Percentiles rank a stretch among this genome's conserved stretches.
phyloP scores from a whole-genome alignment of 2,113 vertebrate species.

The Chloroceryle aenea region DNA sequence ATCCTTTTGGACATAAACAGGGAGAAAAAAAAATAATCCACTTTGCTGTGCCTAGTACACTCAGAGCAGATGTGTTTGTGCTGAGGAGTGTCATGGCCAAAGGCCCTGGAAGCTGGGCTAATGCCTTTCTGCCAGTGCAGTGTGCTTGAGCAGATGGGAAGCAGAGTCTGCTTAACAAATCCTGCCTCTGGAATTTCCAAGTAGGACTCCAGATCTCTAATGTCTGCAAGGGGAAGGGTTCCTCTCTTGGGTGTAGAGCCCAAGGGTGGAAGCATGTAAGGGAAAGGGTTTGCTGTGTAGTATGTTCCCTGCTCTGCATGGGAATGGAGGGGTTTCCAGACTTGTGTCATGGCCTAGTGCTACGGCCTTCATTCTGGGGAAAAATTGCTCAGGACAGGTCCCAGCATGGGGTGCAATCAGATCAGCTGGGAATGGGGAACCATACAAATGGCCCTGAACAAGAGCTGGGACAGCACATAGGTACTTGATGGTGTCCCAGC shows the following conservation, averaged over 20 bases:
- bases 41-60: accelerated
- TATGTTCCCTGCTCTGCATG: accelerated
- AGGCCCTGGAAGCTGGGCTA: not conserved
- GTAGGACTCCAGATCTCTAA: not conserved
- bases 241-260: not conserved
- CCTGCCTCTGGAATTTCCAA: not conserved
- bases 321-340: not conserved
- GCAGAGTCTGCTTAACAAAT: accelerated
- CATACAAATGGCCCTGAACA: not conserved
- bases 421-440: not conserved
- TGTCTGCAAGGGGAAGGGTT: not conserved
- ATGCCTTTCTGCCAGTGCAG: not conserved
- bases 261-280: not conserved
- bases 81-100: not conserved
- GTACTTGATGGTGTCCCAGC: not conserved
- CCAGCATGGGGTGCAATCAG: accelerated
- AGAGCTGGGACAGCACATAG: not conserved
- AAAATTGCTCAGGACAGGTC: not conserved
- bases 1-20: not conserved
- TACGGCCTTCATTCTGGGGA: accelerated
- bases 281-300: not conserved
- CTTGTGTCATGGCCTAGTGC: accelerated
- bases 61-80: not conserved
- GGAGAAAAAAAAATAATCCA: not conserved
- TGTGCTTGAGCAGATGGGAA: not conserved